phyloP scores from a whole-genome alignment of 2,113 vertebrate species.

The Pomatostomus ruficeps region DNA sequence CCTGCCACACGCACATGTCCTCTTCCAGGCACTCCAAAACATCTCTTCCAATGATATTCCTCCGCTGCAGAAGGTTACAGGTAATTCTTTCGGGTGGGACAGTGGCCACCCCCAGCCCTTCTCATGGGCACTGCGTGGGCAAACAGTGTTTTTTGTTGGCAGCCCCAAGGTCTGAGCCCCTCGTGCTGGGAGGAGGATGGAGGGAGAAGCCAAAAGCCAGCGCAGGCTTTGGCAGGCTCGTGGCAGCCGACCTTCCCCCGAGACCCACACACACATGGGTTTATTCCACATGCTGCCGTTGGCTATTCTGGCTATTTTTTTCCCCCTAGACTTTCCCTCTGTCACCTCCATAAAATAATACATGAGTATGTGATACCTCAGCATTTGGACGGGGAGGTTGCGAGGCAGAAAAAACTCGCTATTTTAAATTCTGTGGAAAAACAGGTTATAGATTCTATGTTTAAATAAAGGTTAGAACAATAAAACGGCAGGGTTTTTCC shows the following conservation, averaged over 20 bases:
- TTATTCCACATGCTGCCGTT: background rate
- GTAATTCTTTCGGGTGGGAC: background rate
- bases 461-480: slow-evolving; percentile 74
- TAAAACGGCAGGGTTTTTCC: slow-evolving; percentile 67
- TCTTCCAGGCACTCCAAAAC: background rate
- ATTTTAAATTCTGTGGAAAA: slow-evolving; percentile 66
- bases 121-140: fast-evolving
- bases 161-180: background rate
- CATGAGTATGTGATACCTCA: slow-evolving; percentile 53
- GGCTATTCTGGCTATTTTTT: background rate
- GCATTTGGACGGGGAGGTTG: slow-evolving; percentile 17
- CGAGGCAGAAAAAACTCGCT: slow-evolving; percentile 8
- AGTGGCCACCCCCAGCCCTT: background rate
- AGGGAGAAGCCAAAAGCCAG: background rate
- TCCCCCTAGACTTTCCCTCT: background rate
- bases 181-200: background rate
- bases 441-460: slow-evolving; percentile 60
- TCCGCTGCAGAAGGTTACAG: background rate
- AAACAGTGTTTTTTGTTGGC: background rate
- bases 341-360: slow-evolving; percentile 44
- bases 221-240: background rate
- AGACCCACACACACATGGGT: background rate
- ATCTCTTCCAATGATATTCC: background rate
- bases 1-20: background rate
- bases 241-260: background rate